These are phyloP conservation scores for Eupithecia subumbrata DNA, from an alignment of 2,888 invertebrate genomes.

Conservation along the genomic window DNA sequence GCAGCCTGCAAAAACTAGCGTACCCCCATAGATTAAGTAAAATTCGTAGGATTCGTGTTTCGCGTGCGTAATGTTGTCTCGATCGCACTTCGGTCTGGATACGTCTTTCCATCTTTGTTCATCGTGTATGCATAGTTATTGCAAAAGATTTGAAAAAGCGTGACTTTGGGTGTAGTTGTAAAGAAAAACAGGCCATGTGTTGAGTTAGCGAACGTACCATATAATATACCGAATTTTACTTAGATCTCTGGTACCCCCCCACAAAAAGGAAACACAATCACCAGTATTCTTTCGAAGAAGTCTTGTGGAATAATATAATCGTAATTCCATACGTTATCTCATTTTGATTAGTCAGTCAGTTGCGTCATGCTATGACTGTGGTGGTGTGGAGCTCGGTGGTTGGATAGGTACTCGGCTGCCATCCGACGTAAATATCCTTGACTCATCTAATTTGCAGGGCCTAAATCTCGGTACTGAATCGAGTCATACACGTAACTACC, in stretches of 20 bases:
- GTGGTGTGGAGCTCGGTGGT: constrained; percentile 30
- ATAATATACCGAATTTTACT: no score
- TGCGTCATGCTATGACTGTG: constrained; percentile 63
- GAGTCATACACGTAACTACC: background rate
- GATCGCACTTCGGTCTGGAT: no score
- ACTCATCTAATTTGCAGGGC: constrained; percentile 18
- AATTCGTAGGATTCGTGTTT: no score
- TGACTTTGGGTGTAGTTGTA: no score
- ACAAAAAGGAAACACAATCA: constrained; percentile 14
- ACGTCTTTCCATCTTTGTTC: no score
- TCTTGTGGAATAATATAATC: constrained; percentile 65
- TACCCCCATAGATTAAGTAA: background rate
- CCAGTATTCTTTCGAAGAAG: constrained; percentile 48
- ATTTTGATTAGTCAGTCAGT: constrained; percentile 75
- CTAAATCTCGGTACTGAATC: constrained; percentile 1
- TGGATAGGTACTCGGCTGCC: constrained; percentile 22
- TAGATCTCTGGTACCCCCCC: background rate
- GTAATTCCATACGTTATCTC: constrained; percentile 78
- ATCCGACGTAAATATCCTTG: constrained; percentile 11
- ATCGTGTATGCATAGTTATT: no score
- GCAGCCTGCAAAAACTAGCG: background rate
- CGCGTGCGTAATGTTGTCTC: no score
- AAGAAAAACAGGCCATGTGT: no score
- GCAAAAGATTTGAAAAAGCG: no score
- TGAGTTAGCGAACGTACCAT: no score